phyloP scores from a whole-genome alignment of 2,888 invertebrate species.

The Cheilosia urbana region DNA sequence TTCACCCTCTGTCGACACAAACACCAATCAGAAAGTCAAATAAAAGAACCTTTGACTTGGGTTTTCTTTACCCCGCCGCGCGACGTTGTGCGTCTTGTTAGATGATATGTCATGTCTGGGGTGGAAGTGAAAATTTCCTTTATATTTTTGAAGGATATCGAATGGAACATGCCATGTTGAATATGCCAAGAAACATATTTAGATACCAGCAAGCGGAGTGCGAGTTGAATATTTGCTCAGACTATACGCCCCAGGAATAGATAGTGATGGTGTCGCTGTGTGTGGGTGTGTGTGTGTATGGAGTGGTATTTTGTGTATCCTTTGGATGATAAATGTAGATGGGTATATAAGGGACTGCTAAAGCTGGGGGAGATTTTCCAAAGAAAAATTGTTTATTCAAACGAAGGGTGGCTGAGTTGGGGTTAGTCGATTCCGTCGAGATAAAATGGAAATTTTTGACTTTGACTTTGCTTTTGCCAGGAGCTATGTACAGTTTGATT shows the following conservation, averaged over 20 bases:
- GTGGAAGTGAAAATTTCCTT: slow-evolving; percentile 63
- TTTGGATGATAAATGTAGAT: slow-evolving; percentile 17
- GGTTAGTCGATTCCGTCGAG: slow-evolving; percentile 45
- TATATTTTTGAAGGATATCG: slow-evolving; percentile 58
- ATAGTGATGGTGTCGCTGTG: slow-evolving; percentile 53
- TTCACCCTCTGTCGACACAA: slow-evolving; percentile 60
- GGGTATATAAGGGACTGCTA: slow-evolving; percentile 31
- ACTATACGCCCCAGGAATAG: slow-evolving; percentile 57
- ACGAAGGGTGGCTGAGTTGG: slow-evolving; percentile 50
- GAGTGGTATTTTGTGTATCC: slow-evolving; percentile 41
- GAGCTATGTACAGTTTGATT: background rate
- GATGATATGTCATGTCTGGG: slow-evolving; percentile 64
- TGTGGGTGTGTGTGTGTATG: slow-evolving; percentile 5
- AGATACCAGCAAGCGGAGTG: slow-evolving; percentile 42
- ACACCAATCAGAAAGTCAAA: slow-evolving; percentile 76
- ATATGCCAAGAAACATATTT: slow-evolving; percentile 71
- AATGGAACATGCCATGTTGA: slow-evolving; percentile 57
- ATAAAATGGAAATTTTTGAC: slow-evolving; percentile 71
- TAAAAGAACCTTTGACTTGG: slow-evolving; percentile 75
- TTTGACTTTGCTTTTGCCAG: slow-evolving; percentile 37
- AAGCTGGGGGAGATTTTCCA: slow-evolving; percentile 39
- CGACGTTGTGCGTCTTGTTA: slow-evolving; percentile 11
- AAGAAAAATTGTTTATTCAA: slow-evolving; percentile 67
- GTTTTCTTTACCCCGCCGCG: slow-evolving; percentile 55
- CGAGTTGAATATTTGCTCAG: slow-evolving; percentile 55